Evolutionary conservation across 2,797 vertebrate species (phyloP).

Genomic region (Chaetodon trifasciatus): DNA sequence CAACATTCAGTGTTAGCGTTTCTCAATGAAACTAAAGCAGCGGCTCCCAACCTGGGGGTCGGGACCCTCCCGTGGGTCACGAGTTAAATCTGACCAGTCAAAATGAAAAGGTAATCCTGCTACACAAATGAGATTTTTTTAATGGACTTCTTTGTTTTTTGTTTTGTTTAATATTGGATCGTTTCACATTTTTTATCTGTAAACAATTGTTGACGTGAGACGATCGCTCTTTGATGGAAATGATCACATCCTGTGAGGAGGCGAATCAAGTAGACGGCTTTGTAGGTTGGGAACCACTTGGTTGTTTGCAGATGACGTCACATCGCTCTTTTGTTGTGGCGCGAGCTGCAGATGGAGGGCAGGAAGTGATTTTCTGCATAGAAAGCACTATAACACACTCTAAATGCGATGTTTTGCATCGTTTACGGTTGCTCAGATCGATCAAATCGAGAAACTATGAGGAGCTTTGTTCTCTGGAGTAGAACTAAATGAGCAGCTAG

Average conservation of each 20-base stretch:
- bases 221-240: neutral
- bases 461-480: no score
- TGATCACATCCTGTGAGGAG: neutral
- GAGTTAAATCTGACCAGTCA: neutral
- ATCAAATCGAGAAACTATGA: no score
- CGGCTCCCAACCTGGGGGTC: neutral
- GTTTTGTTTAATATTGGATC: neutral
- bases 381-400: no score
- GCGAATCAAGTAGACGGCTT: no score
- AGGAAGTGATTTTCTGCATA: no score
- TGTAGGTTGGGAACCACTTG: neutral
- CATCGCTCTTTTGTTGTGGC: no score
- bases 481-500: no score
- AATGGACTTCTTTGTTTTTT: no score
- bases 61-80: neutral
- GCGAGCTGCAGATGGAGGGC: no score
- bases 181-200: neutral
- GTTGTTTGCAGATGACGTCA: no score
- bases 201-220: neutral
- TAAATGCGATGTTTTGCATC: no score
- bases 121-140: neutral
- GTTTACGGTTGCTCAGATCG: no score
- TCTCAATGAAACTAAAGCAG: conserved; percentile 6
- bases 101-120: neutral
- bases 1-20: neutral